Evolutionary conservation across 1,140 invertebrate species (phyloP), one percentile per base, ranked within the genome.

Genomic region (Sitodiplosis mosellana): DNA sequence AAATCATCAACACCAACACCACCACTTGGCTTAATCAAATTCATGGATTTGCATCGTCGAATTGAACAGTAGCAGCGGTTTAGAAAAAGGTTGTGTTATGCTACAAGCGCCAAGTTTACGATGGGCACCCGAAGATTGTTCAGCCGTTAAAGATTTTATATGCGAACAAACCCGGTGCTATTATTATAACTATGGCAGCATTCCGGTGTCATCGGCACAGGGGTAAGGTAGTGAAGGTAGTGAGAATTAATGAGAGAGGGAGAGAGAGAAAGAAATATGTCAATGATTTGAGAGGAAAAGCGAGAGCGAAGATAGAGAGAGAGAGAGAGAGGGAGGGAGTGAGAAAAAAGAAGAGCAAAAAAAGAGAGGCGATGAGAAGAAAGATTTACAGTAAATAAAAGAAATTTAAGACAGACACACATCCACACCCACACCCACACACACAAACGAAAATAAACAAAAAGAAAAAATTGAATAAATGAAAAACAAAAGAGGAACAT

Each of bases 131-230:
- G 76, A 83, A 59, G 80, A 86, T 66, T 88, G 84, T 63, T 80
- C 75, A n/a, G 72, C 77, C 53, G 73, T 81, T 52, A 87, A 86
- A 69, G 82, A 86, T 68, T 87, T 87, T 63, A 87, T 87, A 56
- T 87, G 83, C 67, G 83, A 87, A 68, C 83, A 87, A 68, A 87
- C 83, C 48, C 73, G 83, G 61, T 88, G 83, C 69, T 87, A 87
- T 69, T 88, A 86, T 69, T 87, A 85, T 72, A 87, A 88, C 69
- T 88, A 87, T 67, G 83, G 83, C 61, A 84, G 81, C 66, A 85
- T 86, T 72, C 81, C 82, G 61, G 82, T 85, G 59, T 83, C 82
- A 59, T 80, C 81, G 57, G 76, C 80, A 74, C 82, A 87, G 83
- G 83, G 82, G 83, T 87, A 87, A 85, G 73, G 2, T 63, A 48